These are phyloP conservation scores for Scortum barcoo DNA, from an alignment of 2,113 vertebrate genomes.

Conservation along the genomic window DNA sequence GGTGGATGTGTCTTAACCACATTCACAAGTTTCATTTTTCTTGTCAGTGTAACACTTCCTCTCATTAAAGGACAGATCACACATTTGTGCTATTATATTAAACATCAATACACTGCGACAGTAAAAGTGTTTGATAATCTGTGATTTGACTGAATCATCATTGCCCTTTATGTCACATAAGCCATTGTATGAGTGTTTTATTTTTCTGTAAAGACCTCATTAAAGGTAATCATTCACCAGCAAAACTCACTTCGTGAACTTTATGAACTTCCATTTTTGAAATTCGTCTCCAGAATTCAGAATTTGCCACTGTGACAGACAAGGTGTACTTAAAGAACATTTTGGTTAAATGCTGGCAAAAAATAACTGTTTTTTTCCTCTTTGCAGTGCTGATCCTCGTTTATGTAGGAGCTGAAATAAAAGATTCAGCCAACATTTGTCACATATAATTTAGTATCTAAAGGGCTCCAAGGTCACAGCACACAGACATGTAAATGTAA, in stretches of 20 bases:
- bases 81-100: neutral
- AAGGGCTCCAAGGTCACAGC: slow-evolving; percentile 14
- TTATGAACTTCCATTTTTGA: neutral
- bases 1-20: neutral
- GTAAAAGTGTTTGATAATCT: neutral
- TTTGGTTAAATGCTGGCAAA: no score
- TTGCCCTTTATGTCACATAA: neutral
- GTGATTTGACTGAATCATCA: neutral
- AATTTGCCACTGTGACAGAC: no score
- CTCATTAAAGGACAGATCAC: slow-evolving; percentile 3
- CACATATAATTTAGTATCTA: slow-evolving; percentile 4
- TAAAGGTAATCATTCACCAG: neutral
- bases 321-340: no score
- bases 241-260: neutral
- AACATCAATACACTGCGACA: neutral
- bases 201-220: neutral
- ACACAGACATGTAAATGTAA: neutral
- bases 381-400: neutral
- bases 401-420: neutral
- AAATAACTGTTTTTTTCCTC: no score
- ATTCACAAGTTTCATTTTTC: no score
- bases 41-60: slow-evolving; percentile 14
- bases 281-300: neutral
- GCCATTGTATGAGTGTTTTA: neutral
- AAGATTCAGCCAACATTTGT: neutral